Evolutionary conservation across 2,888 invertebrate genomes (phyloP).

Genomic region (Nomada fucata): DNA sequence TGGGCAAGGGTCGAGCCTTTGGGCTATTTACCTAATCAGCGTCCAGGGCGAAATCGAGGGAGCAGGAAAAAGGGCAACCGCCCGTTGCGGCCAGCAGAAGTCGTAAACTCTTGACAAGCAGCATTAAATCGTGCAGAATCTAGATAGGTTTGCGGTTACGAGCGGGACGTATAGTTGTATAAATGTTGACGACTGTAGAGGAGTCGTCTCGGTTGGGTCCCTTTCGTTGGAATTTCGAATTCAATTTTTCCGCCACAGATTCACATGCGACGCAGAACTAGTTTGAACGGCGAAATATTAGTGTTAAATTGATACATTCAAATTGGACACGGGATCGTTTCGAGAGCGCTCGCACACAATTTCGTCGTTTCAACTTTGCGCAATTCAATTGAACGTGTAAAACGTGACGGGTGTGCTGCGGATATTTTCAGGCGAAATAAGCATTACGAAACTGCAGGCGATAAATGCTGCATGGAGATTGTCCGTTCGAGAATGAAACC

Average conservation of each 20-base stretch:
- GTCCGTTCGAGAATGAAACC: not conserved
- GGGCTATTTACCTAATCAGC: conserved; percentile 77
- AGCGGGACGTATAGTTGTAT: conserved; percentile 26
- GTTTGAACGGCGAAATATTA: not conserved
- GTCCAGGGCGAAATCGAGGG: conserved; percentile 57
- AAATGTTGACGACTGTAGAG: conserved; percentile 20
- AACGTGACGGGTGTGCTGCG: not conserved
- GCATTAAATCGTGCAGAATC: conserved; percentile 68
- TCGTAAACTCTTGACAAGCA: conserved; percentile 70
- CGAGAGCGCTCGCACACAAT: not conserved
- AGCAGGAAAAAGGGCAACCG: conserved; percentile 56
- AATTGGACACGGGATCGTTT: not conserved
- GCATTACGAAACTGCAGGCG: not conserved
- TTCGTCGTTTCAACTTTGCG: conserved; percentile 24
- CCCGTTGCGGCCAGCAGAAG: conserved; percentile 55
- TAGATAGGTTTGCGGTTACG: conserved; percentile 68
- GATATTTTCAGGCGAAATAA: conserved; percentile 3
- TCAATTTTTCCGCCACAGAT: not conserved
- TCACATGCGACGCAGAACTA: not conserved
- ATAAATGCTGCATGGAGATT: conserved; percentile 22
- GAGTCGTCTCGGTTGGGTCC: not conserved
- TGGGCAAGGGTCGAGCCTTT: conserved; percentile 57
- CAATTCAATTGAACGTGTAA: conserved; percentile 15
- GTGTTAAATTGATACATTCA: not conserved
- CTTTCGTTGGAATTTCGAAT: not conserved